A percentile compares a stretch with the other conserved stretches of the same genome.
Evolutionary conservation across 2,888 invertebrate species (phyloP).

Genomic region (Drosophila testacea): DNA sequence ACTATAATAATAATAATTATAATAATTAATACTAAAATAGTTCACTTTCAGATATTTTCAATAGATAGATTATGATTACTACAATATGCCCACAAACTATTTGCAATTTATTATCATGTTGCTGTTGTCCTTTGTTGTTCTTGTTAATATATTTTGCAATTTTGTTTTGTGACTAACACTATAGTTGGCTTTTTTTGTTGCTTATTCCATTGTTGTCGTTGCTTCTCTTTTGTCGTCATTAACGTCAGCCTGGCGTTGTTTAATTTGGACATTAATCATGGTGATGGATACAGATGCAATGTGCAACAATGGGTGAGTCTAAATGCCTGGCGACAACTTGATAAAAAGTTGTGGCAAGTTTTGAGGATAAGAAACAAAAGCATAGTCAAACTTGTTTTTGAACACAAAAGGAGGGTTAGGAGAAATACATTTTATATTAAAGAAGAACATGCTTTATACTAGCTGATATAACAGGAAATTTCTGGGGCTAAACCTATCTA

Average conservation of each 20-base stretch:
- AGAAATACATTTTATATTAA: neutral
- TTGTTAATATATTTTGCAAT: constrained; percentile 36
- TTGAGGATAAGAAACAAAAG: constrained; percentile 14
- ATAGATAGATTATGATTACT: neutral
- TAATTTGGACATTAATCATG: constrained; percentile 80
- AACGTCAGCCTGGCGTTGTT: constrained; percentile 73
- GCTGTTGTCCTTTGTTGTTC: constrained; percentile 36
- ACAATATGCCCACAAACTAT: constrained; percentile 5
- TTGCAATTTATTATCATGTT: constrained; percentile 41
- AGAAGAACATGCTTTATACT: neutral
- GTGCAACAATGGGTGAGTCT: constrained; percentile 26
- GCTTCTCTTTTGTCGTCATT: constrained; percentile 69
- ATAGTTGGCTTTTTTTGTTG: constrained; percentile 25
- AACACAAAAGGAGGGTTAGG: neutral
- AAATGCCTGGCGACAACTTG: constrained; percentile 47
- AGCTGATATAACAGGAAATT: too few species aligned
- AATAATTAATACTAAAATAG: neutral
- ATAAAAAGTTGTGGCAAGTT: constrained; percentile 56
- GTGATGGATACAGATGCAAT: constrained; percentile 49
- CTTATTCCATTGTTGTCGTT: constrained; percentile 51
- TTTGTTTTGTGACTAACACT: constrained; percentile 26
- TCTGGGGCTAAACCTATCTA: neutral
- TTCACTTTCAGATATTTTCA: neutral
- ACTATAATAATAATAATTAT: neutral
- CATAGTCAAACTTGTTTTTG: neutral